Percentiles rank a stretch among this genome's conserved stretches.
These are phyloP conservation scores for Meandrusa payeni DNA, from an alignment of 2,888 invertebrate genomes.

Conservation along the genomic window DNA sequence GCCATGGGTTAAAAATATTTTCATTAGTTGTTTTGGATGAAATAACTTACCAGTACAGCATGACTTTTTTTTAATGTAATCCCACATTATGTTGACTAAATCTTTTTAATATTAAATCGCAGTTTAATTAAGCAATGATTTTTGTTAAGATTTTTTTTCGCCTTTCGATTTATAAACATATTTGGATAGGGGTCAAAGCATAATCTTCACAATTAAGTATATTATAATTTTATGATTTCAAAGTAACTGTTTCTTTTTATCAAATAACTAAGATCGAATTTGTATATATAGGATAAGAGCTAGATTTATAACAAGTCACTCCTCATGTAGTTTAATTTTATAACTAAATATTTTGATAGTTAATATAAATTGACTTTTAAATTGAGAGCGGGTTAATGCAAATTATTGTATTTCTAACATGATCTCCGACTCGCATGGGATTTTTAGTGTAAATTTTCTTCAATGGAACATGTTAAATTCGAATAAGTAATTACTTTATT, in stretches of 20 bases:
- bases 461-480: conserved; percentile 15
- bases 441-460: conserved; percentile 25
- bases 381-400: conserved; percentile 30
- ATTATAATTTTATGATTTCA: conserved; percentile 1
- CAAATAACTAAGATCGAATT: conserved; percentile 1
- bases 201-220: conserved; percentile 11
- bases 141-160: too few species aligned
- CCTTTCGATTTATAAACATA: too few species aligned
- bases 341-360: conserved; percentile 20
- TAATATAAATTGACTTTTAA: conserved; percentile 22
- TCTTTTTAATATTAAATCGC: too few species aligned
- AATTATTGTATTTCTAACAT: conserved; percentile 38
- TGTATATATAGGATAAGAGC: conserved; percentile 31
- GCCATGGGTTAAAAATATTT: too few species aligned
- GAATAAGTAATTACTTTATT: conserved; percentile 20
- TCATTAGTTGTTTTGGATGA: too few species aligned
- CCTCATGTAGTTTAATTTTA: conserved; percentile 31
- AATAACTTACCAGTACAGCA: too few species aligned
- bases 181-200: conserved; percentile 8
- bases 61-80: too few species aligned
- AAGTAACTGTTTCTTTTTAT: not conserved
- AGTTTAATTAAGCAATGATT: too few species aligned
- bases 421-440: conserved; percentile 41
- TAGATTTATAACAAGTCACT: conserved; percentile 28
- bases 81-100: too few species aligned